Conservation (phyloP, 2,797 vertebrate species). For the Macrochelys suwanniensis region DNA sequence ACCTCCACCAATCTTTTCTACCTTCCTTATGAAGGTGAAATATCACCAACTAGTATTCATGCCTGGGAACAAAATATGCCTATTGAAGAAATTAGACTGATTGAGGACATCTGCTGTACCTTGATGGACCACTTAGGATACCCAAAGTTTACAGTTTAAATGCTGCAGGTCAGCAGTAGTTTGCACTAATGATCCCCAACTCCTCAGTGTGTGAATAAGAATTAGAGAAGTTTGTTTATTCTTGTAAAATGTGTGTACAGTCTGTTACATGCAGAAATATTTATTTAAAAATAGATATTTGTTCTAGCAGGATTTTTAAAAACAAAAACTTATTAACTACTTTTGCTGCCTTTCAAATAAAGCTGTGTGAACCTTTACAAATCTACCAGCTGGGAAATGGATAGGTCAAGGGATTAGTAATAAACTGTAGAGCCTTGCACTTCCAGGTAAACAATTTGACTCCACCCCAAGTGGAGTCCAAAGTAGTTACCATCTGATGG, state of each 20-base stretch:
- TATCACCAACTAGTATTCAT: conserved; percentile 90
- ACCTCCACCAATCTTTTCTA: conserved; percentile 96
- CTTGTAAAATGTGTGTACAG: conserved; percentile 81
- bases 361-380: conserved; percentile 45
- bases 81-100: conserved; percentile 86
- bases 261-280: conserved; percentile 78
- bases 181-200: conserved; percentile 88
- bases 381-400: conserved; percentile 55
- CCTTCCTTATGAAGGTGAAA: conserved; percentile 94
- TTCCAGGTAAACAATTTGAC: conserved; percentile 42
- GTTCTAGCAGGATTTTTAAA: conserved; percentile 61
- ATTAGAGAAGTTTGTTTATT: conserved; percentile 83
- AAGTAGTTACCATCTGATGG: conserved; percentile 23
- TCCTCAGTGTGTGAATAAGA: conserved; percentile 76
- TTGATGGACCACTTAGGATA: conserved; percentile 94
- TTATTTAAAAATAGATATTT: conserved; percentile 78
- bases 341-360: conserved; percentile 73
- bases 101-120: conserved; percentile 91
- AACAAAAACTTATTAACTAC: conserved; percentile 22
- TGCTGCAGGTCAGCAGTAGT: conserved; percentile 90
- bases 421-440: conserved; percentile 50
- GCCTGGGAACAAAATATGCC: conserved; percentile 92
- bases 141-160: conserved; percentile 86
- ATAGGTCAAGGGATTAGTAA: conserved; percentile 67
- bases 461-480: background rate